These are phyloP conservation scores for Dipodomys merriami DNA, from an alignment of 2,113 vertebrate genomes.

Conservation along the genomic window DNA sequence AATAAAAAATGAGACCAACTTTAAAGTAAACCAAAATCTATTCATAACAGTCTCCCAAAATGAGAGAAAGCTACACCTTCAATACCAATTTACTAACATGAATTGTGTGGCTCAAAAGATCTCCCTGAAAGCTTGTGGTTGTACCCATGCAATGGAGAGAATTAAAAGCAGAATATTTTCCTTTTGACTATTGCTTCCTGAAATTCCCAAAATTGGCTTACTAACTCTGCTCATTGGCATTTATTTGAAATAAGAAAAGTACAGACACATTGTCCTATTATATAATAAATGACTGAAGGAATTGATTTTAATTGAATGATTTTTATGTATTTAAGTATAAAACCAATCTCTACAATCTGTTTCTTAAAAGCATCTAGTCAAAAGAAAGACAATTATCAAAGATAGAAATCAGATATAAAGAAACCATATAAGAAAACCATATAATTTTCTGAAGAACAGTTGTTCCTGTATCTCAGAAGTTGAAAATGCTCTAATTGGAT, in stretches of 20 bases:
- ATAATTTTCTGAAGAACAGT: conserved; percentile 75
- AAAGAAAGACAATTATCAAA: conserved; percentile 70
- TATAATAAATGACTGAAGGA: conserved; percentile 29
- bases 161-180: conserved; percentile 37
- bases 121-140: conserved; percentile 8
- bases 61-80: background rate
- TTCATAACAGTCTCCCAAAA: background rate
- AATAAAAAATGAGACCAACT: conserved; percentile 48
- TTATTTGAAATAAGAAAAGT: conserved; percentile 8
- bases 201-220: conserved; percentile 43
- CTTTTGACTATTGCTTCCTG: conserved; percentile 40
- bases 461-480: conserved; percentile 73
- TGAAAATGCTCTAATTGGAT: conserved; percentile 81
- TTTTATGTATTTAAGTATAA: conserved; percentile 39
- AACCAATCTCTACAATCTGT: conserved; percentile 1
- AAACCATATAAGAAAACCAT: conserved; percentile 65
- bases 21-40: conserved; percentile 18
- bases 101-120: background rate
- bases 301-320: conserved; percentile 18
- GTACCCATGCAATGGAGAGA: background rate
- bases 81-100: conserved; percentile 13
- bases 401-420: conserved; percentile 77
- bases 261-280: background rate
- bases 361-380: conserved; percentile 51
- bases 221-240: background rate